Conservation (phyloP, 2,797 vertebrate genomes). For the Gallinago nigripennis region DNA sequence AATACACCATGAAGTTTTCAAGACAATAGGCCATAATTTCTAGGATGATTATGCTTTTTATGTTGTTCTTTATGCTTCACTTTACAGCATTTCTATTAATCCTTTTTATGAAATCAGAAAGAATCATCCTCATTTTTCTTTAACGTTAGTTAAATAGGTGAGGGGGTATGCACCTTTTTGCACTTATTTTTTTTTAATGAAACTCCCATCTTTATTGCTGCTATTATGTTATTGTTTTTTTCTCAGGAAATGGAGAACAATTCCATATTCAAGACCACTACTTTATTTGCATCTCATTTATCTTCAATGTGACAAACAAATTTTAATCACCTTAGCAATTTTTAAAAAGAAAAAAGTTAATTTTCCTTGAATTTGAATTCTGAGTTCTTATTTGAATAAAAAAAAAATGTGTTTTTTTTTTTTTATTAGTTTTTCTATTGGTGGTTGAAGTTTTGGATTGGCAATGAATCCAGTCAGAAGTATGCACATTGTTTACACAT, state of each 20-base stretch:
- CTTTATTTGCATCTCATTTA: not conserved
- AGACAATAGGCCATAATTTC: not conserved
- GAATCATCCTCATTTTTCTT: not conserved
- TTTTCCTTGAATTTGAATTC: not conserved
- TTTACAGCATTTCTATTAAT: not conserved
- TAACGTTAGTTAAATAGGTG: not conserved
- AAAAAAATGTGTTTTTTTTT: not conserved
- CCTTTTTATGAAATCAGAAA: not conserved
- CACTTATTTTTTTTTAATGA: not conserved
- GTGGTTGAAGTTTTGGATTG: not conserved
- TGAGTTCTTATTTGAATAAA: not conserved
- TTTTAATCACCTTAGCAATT: not conserved
- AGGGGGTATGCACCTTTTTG: rapidly evolving
- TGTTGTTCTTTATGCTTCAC: not conserved
- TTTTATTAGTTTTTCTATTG: not conserved
- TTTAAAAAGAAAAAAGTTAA: not conserved
- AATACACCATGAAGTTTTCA: not conserved
- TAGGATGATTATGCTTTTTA: not conserved
- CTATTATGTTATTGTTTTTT: not conserved
- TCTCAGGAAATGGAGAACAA: not conserved
- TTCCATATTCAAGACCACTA: not conserved
- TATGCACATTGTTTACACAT: not conserved
- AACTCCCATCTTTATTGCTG: not conserved
- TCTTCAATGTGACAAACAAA: not conserved
- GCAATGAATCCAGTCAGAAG: not conserved